Percentiles rank a stretch among this genome's conserved stretches.
phyloP scores from a whole-genome alignment of 2,797 vertebrate genomes.

The Mus spretus region DNA sequence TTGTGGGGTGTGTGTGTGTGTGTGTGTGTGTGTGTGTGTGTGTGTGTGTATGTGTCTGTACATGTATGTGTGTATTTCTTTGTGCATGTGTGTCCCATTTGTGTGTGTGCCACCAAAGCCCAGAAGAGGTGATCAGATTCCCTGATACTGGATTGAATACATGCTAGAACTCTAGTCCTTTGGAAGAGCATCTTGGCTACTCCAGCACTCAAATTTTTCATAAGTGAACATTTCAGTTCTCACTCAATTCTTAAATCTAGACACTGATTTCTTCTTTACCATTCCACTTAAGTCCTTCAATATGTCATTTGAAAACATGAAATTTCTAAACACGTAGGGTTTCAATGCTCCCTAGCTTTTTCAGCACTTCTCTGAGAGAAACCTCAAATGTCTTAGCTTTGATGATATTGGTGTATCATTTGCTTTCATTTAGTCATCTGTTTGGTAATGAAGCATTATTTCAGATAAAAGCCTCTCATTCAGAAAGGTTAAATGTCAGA shows the following conservation, averaged over 20 bases:
- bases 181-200: too few species aligned
- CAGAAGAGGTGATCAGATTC: background rate
- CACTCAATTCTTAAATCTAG: background rate
- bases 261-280: background rate
- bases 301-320: background rate
- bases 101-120: background rate
- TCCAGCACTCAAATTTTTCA: background rate
- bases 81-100: background rate
- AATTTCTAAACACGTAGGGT: background rate
- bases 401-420: background rate
- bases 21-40: background rate
- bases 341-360: background rate
- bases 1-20: background rate
- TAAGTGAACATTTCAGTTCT: background rate
- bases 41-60: background rate
- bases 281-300: background rate
- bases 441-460: slow-evolving; percentile 13
- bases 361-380: slow-evolving; percentile 10
- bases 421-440: slow-evolving; percentile 1
- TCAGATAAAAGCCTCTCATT: background rate
- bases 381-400: background rate
- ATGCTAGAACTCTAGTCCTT: background rate
- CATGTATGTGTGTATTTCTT: background rate
- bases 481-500: slow-evolving; percentile 9
- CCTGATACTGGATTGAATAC: background rate